Base-by-base conservation (phyloP, 2,888 invertebrate species). In the Netelia virgata region DNA sequence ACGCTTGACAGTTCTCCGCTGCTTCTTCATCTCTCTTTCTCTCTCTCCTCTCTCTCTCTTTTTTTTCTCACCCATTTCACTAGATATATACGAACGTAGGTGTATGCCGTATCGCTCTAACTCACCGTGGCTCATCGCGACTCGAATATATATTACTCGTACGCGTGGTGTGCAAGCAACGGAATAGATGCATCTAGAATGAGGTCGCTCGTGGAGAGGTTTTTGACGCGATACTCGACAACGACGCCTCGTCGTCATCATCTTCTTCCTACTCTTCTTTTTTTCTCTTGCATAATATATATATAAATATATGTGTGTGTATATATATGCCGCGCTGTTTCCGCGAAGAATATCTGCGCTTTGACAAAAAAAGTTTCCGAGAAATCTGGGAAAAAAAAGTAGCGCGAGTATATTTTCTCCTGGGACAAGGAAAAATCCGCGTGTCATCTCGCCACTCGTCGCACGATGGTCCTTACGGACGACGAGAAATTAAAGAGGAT, bases 151-250 rank as follows among this genome's bases (percentile, higher is more conserved):
- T 63, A 64, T 23, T 10, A 28, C 61, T 23, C 28, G 47, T 68
- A 1, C n/a, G 18, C 23, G 43, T 47, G 23, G 47, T 47, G 47
- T 47, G 73, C 63, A 50, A 70, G 70, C 76, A 18, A 9, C 47
- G 72, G 82, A 83, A 80, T 55, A 74, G 83, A 80, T 81, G 83
- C 80, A 83, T 83, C 80, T 70, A 73, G 77, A 85, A 85, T 83
- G 85, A 85, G 83, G 83, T 83, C 85, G 72, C 72, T 72, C 79
- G 70, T 61, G 28, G 47, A 85, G 80, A 85, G 73, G 83, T 80
- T 83, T 77, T 73, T 68, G 57, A 61, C 50, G 70, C 69, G 77
- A 77, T 63, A 81, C 64, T 83, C 77, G 73, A 74, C 74, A 72
- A 75, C 72, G 41, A 61, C 36, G 16, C 9, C 57, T 50, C 72